These are phyloP conservation scores for Xestia ashworthii DNA, from an alignment of 2,888 invertebrate species.

Conservation along the genomic window DNA sequence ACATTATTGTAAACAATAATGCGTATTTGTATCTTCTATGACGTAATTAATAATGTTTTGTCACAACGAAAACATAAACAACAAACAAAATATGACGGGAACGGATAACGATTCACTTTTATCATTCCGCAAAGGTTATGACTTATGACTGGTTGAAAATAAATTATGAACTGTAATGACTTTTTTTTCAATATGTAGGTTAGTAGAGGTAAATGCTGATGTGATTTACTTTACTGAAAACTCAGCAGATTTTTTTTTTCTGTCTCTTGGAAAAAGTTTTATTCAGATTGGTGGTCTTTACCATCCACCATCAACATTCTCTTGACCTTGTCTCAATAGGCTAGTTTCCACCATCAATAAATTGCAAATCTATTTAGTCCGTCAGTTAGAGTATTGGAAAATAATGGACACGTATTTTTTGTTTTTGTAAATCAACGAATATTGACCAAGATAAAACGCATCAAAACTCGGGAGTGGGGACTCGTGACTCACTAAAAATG, in stretches of 20 bases:
- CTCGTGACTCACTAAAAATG: too few species aligned
- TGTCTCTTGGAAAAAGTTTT: background rate
- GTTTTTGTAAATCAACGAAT: too few species aligned
- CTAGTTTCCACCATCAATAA: too few species aligned
- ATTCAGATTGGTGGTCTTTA: background rate
- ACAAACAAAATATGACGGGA: conserved; percentile 21
- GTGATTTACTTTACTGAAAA: background rate
- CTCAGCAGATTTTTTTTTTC: background rate
- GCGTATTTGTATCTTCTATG: conserved; percentile 43
- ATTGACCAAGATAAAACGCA: too few species aligned
- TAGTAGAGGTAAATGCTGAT: background rate
- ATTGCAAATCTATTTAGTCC: too few species aligned
- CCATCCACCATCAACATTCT: too few species aligned
- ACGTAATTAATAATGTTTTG: conserved; percentile 38
- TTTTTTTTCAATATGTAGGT: background rate
- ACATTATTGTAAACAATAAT: conserved; percentile 28
- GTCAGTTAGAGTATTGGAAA: too few species aligned
- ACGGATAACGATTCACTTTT: conserved; percentile 7
- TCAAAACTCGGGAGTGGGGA: too few species aligned
- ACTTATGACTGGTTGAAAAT: conserved; percentile 3
- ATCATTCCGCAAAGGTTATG: conserved; percentile 13
- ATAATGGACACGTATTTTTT: too few species aligned
- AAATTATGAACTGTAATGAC: background rate
- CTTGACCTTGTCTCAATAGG: too few species aligned
- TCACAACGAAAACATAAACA: conserved; percentile 32